Percentiles rank a stretch among this genome's conserved stretches.
These are phyloP conservation scores for Hydrotaea cyrtoneurina DNA, from an alignment of 2,888 invertebrate species.

Conservation along the genomic window DNA sequence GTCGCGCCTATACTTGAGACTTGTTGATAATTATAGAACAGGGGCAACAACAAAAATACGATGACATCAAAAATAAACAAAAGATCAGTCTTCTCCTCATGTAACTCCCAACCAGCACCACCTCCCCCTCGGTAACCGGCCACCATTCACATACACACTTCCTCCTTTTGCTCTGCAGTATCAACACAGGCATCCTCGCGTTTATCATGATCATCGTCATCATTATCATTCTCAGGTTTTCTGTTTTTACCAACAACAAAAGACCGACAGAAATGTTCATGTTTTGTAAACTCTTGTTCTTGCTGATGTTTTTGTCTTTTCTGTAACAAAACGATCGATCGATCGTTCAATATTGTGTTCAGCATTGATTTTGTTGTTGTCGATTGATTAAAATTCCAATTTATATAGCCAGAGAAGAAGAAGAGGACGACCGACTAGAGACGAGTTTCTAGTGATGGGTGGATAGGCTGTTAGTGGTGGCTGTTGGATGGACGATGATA, in stretches of 20 bases:
- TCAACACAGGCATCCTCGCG: neutral
- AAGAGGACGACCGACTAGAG: neutral
- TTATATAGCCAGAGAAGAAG: neutral
- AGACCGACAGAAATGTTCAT: constrained; percentile 52
- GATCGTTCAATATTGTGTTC: constrained; percentile 25
- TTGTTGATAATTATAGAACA: constrained; percentile 58
- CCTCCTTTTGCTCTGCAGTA: neutral
- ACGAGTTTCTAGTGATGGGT: neutral
- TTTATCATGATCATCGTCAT: neutral
- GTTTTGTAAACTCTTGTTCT: constrained; percentile 40
- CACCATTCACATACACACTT: neutral
- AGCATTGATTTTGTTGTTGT: neutral
- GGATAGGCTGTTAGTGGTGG: neutral
- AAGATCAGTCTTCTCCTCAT: constrained; percentile 42
- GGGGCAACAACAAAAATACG: constrained; percentile 33
- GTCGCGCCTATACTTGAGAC: constrained; percentile 54
- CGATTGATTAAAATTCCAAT: constrained; percentile 51
- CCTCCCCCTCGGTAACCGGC: neutral
- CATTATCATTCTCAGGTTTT: neutral
- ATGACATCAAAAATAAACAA: constrained; percentile 59
- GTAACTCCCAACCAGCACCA: neutral
- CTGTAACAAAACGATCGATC: neutral
- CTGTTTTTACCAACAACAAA: neutral
- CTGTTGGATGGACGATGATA: neutral
- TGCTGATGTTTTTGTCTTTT: neutral